A percentile compares a stretch with the other conserved stretches of the same genome.
Evolutionary conservation across 2,888 invertebrate species (phyloP).

Genomic region (Pediacus dermestoides): DNA sequence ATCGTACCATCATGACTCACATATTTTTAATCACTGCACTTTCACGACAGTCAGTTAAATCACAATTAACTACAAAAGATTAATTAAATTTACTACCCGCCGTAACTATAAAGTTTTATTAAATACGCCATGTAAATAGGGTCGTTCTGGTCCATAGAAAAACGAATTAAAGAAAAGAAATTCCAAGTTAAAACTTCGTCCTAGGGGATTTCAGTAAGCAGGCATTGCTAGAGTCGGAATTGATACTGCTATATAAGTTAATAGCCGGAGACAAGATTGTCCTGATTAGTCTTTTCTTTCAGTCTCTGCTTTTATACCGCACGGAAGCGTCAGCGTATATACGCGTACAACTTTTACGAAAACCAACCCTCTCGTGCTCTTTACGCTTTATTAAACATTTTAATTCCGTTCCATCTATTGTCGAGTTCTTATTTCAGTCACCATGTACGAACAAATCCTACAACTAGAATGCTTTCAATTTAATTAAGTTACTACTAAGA

Average conservation of each 20-base stretch:
- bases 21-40: too few relatives aligned
- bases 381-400: constrained; percentile 30
- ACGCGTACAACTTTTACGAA: constrained; percentile 6
- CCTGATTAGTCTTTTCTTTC: constrained; percentile 44
- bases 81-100: constrained; percentile 24
- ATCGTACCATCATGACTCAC: too few relatives aligned
- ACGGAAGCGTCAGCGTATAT: too few relatives aligned
- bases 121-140: constrained; percentile 39
- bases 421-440: not conserved
- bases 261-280: constrained; percentile 51
- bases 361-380: constrained; percentile 16
- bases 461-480: too few relatives aligned
- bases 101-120: constrained; percentile 36
- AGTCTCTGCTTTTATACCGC: too few relatives aligned
- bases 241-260: constrained; percentile 52
- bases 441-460: too few relatives aligned
- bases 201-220: constrained; percentile 35
- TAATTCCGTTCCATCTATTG: constrained; percentile 25
- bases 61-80: not conserved
- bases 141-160: constrained; percentile 35
- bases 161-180: constrained; percentile 43
- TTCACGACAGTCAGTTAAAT: too few relatives aligned
- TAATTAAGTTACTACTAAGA: too few relatives aligned
- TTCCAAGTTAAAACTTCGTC: constrained; percentile 38
- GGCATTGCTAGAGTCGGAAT: constrained; percentile 41